Conservation (phyloP, 2,113 vertebrate genomes). For the Brienomyrus brachyistius region DNA sequence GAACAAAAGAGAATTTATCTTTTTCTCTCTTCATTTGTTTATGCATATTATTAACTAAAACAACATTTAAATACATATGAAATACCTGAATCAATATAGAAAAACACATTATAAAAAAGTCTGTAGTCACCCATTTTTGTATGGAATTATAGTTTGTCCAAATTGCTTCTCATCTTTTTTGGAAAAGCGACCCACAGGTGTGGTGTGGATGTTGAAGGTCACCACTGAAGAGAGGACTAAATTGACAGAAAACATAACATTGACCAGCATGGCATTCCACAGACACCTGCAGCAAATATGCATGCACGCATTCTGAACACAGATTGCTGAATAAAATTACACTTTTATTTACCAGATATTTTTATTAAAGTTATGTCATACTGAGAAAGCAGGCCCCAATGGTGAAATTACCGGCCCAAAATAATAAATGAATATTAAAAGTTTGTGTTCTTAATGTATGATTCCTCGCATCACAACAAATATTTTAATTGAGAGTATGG, state of each 20-base stretch:
- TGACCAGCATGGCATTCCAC: not conserved
- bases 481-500: not conserved
- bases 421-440: not conserved
- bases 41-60: not conserved
- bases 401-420: not conserved
- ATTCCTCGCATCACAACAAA: not conserved
- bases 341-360: not conserved
- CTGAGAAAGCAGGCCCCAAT: not conserved
- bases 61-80: not conserved
- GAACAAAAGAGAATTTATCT: not conserved
- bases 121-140: conserved; percentile 34
- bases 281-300: not conserved
- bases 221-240: conserved; percentile 25
- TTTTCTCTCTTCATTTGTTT: not conserved
- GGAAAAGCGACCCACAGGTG: conserved; percentile 18
- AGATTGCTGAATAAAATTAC: too few species aligned
- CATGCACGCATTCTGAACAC: not conserved
- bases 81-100: too few species aligned
- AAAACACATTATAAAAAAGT: not conserved
- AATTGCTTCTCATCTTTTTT: conserved; percentile 29
- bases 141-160: conserved; percentile 38
- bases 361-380: not conserved
- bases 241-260: conserved; percentile 4
- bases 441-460: not conserved
- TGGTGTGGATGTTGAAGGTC: conserved; percentile 37